Base-by-base conservation (phyloP, 2,888 invertebrate species). In the Oscheius sp. region DNA sequence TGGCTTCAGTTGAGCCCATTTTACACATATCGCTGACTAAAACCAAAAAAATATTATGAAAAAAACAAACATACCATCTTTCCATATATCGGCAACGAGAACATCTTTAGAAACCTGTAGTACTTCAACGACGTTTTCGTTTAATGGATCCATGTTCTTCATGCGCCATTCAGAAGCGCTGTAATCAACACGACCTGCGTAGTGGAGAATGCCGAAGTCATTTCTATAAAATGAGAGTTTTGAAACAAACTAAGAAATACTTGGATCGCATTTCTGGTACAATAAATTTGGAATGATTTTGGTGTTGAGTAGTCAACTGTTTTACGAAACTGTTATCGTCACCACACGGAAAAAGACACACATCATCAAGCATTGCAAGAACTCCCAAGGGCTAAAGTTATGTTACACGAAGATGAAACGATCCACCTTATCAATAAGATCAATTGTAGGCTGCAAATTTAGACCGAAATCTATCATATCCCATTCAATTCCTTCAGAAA, bases 111-210 rank as follows among this genome's bases (percentile, higher is more conserved):
- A 96, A 7, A 92, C 92, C 91, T 99, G 98, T 74, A 99, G 91
- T 25, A 98, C 91, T 3, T 94, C 94, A 0, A 99, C 98, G 23
- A 99, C 94, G 89, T 99, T 99, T 89, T 99, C 99, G 89, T 99
- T 99, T 79, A 99, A 92, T 0, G 99, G 99, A 89, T 99, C 99
- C 99, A 99, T 99, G 90, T 99, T 99, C 92, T 99, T 99, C 95
- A 97, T 96, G 77, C 99, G 90, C 99, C 99, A 99, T 89, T 96
- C 93, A 53, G 93, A 93, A 0, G 96, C 96, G 16, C 94, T 94
- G 89, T 99, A 99, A 90, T 99, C 97, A 58, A 91, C 91, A 84
- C 90, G 84, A 16, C 78, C 78, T 18, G 83, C 83, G 53, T 83
- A 83, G 61, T 83, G 83, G 23, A 83, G 75, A 73, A 99, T 94